Evolutionary conservation across 2,888 invertebrate genomes (phyloP).

Genomic region (Coremacera marginata): DNA sequence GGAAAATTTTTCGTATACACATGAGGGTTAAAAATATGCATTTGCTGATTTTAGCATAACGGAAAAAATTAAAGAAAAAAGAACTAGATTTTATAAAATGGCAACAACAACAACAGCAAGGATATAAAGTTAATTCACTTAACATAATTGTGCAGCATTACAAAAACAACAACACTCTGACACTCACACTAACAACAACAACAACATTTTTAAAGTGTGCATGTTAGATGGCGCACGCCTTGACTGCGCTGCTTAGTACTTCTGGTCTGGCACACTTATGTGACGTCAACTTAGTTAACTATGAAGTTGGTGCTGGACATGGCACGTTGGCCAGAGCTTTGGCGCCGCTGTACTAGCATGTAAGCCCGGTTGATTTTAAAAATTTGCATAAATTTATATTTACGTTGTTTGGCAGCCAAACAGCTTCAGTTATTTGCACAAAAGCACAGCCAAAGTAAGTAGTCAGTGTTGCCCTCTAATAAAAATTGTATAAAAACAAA

Average conservation of each 20-base stretch:
- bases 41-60: neutral
- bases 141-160: constrained; percentile 17
- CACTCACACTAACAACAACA: neutral
- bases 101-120: neutral
- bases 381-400: constrained; percentile 20
- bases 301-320: too few relatives aligned
- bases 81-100: neutral
- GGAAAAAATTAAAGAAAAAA: neutral
- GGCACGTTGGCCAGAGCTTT: too few relatives aligned
- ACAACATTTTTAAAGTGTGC: neutral
- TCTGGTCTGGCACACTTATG: neutral
- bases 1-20: too few relatives aligned
- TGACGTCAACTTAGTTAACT: neutral
- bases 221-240: neutral
- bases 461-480: neutral
- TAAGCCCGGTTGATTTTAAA: neutral
- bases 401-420: neutral
- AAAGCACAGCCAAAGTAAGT: too few relatives aligned
- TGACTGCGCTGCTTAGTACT: neutral
- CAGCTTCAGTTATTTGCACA: neutral
- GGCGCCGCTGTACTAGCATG: neutral
- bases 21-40: constrained; percentile 16
- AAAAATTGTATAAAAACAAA: neutral
- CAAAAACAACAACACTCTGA: constrained; percentile 20
- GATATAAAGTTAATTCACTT: constrained; percentile 33